Conservation (phyloP, 2,888 invertebrate genomes). For the Cheilosia vulpina region DNA sequence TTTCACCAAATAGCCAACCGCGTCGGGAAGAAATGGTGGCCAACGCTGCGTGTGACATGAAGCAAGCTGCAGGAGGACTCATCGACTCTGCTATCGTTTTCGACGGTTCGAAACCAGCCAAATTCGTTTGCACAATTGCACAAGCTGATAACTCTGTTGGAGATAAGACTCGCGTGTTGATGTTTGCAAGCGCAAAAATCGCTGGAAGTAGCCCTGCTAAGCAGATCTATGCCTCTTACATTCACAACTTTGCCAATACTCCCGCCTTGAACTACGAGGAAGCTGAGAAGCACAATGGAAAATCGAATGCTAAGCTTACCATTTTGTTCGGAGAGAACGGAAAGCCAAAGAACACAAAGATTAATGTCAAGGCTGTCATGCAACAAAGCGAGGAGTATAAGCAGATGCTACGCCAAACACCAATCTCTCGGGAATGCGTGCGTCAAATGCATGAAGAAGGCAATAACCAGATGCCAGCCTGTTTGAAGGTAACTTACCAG, state of each 20-base stretch:
- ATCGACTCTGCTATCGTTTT: slow-evolving; percentile 85
- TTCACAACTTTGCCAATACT: slow-evolving; percentile 82
- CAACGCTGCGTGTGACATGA: slow-evolving; percentile 85
- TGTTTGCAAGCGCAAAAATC: slow-evolving; percentile 81
- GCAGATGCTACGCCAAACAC: slow-evolving; percentile 84
- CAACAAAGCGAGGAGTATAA: slow-evolving; percentile 85
- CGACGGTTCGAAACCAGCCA: slow-evolving; percentile 85
- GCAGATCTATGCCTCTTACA: slow-evolving; percentile 84
- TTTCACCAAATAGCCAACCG: slow-evolving; percentile 83
- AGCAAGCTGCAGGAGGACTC: slow-evolving; percentile 78
- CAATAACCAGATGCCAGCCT: slow-evolving; percentile 85
- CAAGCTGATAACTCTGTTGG: slow-evolving; percentile 85
- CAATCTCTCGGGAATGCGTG: slow-evolving; percentile 84
- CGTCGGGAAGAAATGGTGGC: slow-evolving; percentile 85
- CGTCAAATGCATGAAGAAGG: slow-evolving; percentile 83
- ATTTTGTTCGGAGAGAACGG: slow-evolving; percentile 85
- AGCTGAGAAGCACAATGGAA: slow-evolving; percentile 85
- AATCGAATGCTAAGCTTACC: slow-evolving; percentile 84
- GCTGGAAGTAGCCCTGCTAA: slow-evolving; percentile 34
- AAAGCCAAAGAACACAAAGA: slow-evolving; percentile 78
- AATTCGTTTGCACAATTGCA: slow-evolving; percentile 85
- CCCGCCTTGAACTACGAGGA: slow-evolving; percentile 85
- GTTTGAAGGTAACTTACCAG: slow-evolving; percentile 85
- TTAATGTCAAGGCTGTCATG: slow-evolving; percentile 84
- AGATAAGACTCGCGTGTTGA: slow-evolving; percentile 84